These are phyloP conservation scores for Nylanderia fulva DNA, from an alignment of 1,140 invertebrate species.

Conservation along the genomic window DNA sequence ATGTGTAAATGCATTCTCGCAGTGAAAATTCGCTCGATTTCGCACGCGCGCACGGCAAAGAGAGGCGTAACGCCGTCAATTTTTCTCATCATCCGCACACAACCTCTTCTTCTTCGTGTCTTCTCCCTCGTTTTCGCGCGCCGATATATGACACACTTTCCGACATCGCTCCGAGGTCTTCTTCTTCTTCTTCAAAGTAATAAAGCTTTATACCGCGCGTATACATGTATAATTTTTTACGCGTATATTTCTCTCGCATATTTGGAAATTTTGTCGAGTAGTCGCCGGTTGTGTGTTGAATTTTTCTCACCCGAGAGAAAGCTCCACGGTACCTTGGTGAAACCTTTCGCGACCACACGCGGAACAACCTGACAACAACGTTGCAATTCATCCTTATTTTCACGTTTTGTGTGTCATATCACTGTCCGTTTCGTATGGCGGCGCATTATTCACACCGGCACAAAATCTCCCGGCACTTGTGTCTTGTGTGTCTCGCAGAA, in stretches of 20 bases:
- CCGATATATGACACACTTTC: constrained; percentile 26
- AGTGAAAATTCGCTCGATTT: constrained; percentile 15
- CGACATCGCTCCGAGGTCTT: constrained; percentile 1
- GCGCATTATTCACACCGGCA: constrained; percentile 48
- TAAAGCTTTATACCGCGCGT: background rate
- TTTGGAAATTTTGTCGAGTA: constrained; percentile 62
- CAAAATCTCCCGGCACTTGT: constrained; percentile 6
- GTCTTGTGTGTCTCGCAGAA: background rate
- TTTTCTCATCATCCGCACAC: too few species aligned
- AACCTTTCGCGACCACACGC: constrained; percentile 49
- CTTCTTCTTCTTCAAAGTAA: background rate
- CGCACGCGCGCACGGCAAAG: background rate
- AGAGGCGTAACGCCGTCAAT: background rate
- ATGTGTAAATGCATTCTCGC: constrained; percentile 35
- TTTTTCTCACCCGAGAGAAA: constrained; percentile 62
- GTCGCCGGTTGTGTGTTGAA: too few species aligned
- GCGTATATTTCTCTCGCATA: background rate
- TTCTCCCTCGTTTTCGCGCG: background rate
- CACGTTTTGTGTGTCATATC: constrained; percentile 60
- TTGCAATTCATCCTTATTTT: constrained; percentile 59
- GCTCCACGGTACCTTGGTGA: constrained; percentile 42
- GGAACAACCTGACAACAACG: constrained; percentile 29
- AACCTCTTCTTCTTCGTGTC: background rate
- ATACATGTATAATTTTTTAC: background rate
- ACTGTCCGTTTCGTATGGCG: constrained; percentile 54